Evolutionary conservation across 2,797 vertebrate genomes (phyloP).

Genomic region (Silurus lanzhouensis): DNA sequence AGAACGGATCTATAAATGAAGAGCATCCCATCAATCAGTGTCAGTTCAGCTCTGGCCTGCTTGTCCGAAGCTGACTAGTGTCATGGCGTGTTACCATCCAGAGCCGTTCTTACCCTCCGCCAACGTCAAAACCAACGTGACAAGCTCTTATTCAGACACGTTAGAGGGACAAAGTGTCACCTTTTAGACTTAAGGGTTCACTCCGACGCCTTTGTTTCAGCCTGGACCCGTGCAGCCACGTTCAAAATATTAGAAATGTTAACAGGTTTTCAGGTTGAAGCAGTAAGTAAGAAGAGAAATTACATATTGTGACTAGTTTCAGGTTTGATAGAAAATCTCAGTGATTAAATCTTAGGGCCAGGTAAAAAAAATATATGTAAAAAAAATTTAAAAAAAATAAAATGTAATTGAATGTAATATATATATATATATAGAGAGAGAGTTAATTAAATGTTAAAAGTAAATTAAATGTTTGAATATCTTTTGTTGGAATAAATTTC

Average conservation of each 20-base stretch:
- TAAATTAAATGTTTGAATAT: neutral
- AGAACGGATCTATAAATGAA: slow-evolving; percentile 87
- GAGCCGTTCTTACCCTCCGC: slow-evolving; percentile 79
- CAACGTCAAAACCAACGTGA: slow-evolving; percentile 91
- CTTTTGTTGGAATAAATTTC: neutral
- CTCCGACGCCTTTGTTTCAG: slow-evolving; percentile 58
- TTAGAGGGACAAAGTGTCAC: slow-evolving; percentile 90
- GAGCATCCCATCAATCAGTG: slow-evolving; percentile 95
- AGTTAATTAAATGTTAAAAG: no score
- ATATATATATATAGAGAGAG: no score
- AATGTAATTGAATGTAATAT: no score
- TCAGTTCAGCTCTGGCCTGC: slow-evolving; percentile 87
- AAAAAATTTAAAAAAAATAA: no score
- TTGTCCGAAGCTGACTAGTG: slow-evolving; percentile 90
- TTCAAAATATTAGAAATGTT: neutral
- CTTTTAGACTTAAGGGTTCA: slow-evolving; percentile 79
- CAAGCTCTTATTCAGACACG: slow-evolving; percentile 87
- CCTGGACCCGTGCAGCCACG: neutral
- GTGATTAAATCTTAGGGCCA: no score
- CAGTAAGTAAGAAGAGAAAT: no score
- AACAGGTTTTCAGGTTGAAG: neutral
- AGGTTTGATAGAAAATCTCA: neutral
- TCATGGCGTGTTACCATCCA: slow-evolving; percentile 97
- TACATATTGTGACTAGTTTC: neutral
- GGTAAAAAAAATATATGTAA: neutral